Base-by-base conservation (phyloP, 2,797 vertebrate genomes). In the Scleropages formosus region DNA sequence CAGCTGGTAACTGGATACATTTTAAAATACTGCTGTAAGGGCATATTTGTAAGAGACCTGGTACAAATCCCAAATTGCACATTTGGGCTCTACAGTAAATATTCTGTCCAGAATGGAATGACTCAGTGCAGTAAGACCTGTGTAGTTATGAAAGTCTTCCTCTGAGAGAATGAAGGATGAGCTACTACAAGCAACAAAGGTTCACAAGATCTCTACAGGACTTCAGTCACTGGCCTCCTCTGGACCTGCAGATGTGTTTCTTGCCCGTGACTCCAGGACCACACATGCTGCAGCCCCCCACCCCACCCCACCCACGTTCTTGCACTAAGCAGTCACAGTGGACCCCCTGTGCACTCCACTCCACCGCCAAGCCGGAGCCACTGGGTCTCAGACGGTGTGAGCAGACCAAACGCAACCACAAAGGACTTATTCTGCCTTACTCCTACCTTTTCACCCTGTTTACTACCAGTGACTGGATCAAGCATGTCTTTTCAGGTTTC, bases 161-260 rank as follows among this genome's bases (percentile, higher is more conserved):
- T n/a, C 39, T 39, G 2, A 39, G 31, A 39, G 31, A 39, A 39
- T 39, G 31, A 2, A 39, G 31, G 39, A 39, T 31, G 31, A 2
- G 2, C 6, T 44, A 75, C 80, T 76, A 20, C 79, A 84, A 82
- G 84, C 77, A 85, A 77, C 81, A 65, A 78, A 78, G 78, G 81
- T 83, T 87, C 80, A 78, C 77, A 69, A 76, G 76, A 81, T 79
- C 77, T 79, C 75, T 75, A 76, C 82, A 81, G 80, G 73, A 84
- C 81, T 71, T 80, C 79, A 77, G 81, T 86, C 87, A 85, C 84
- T 84, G 12, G 4, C 39, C 16, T 65, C 51, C 59, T 62, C 53
- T 46, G 27, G 58, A 39, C 72, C 24, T 82, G 81, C 86, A 86
- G 82, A 89, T 82, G 85, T 80, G 75, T 79, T 83, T 80, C 81